Percentiles rank a stretch among this genome's conserved stretches.
Evolutionary conservation across 2,113 vertebrate species (phyloP).

Genomic region (Bungarus multicinctus): DNA sequence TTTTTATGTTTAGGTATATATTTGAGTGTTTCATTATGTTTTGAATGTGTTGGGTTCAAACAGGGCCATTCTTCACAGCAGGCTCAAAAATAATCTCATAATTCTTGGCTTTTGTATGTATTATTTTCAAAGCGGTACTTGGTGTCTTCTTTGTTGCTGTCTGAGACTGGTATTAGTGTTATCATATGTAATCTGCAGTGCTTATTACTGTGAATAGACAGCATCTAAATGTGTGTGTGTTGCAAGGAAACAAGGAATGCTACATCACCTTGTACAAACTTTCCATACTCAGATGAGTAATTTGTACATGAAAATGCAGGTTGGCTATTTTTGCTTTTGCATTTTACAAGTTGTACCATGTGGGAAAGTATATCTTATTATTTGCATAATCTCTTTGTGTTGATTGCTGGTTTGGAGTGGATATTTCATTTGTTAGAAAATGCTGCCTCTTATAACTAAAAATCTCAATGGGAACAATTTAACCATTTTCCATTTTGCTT

Average conservation of each 20-base stretch:
- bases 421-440: conserved; percentile 8
- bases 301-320: conserved; percentile 13
- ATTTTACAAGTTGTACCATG: conserved; percentile 30
- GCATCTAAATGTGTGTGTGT: conserved; percentile 5
- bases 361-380: conserved; percentile 1
- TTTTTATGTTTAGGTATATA: conserved; percentile 4
- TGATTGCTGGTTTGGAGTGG: conserved; percentile 38
- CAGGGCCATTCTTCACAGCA: neutral
- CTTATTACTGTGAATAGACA: neutral
- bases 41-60: conserved; percentile 34
- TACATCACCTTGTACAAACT: neutral
- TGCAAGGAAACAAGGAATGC: neutral
- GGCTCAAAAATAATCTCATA: conserved; percentile 39
- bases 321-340: conserved; percentile 9
- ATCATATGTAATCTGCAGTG: neutral
- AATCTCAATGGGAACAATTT: conserved; percentile 55
- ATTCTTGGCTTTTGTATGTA: conserved; percentile 5
- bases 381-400: neutral
- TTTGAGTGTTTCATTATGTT: conserved; percentile 20
- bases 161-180: conserved; percentile 24
- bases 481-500: conserved; percentile 48
- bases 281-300: conserved; percentile 14
- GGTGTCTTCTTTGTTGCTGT: conserved; percentile 43
- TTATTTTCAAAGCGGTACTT: conserved; percentile 35
- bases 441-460: conserved; percentile 51